Evolutionary conservation across 2,888 invertebrate species (phyloP), one percentile per base, ranked within the genome.

Genomic region (Elmis aenea): DNA sequence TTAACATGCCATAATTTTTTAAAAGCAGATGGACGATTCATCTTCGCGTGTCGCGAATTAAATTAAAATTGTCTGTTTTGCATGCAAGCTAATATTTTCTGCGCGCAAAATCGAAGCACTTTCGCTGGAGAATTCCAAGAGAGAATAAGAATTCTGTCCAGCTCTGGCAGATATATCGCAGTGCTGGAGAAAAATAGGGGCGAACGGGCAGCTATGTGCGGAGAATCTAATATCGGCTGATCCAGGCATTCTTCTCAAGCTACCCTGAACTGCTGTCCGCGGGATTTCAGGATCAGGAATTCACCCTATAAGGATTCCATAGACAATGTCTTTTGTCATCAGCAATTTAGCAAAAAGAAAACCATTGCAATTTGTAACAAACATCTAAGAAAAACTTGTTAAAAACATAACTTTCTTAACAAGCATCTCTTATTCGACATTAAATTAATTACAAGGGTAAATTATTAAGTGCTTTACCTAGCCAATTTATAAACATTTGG

Each of bases 181-280:
- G 38, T 48, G 48, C 45, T 48, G 45, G 51, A 52, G 52, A 55
- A 53, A 55, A 53, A 55, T 55, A 51, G 48, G 50, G 52, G 46
- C 46, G 48, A 51, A 50, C 48, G 53, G 51, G 48, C 53, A 52
- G 59, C 57, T 58, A 58, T 57, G 59, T 55, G 55, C 52, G 46
- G 61, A 49, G 61, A 62, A 62, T 64, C 61, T 62, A 64, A 64
- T 64, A 64, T 63, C 61, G 60, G 57, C 58, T 60, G 61, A 60
- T 61, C 61, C 62, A 54, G 54, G 58, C 60, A 64, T 64, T 64
- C 63, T 62, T 60, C 57, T 57, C 61, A 58, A 58, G 58, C 60
- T 58, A 55, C 57, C 51, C 55, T 54, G 51, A 53, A 51, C 53
- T 58, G 58, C 59, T 60, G 61, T 61, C 62, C 59, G 58, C 57